Conservation (phyloP, 1,140 invertebrate species). For the Leptoteleia sp. region DNA sequence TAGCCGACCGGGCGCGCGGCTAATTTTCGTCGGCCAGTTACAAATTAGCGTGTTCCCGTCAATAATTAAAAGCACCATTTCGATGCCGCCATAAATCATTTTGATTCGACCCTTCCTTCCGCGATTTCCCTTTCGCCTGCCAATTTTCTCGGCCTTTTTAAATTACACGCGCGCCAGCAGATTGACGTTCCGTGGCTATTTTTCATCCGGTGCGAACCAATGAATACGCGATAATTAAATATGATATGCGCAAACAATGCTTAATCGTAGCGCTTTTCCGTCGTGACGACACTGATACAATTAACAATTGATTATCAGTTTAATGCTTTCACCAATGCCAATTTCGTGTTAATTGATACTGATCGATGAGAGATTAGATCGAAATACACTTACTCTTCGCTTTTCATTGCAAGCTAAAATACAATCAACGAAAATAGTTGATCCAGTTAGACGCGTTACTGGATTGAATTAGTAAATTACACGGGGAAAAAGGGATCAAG, state of each 20-base stretch:
- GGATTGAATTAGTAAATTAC: too few relatives aligned
- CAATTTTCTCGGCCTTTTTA: slow-evolving; percentile 5
- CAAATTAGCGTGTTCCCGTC: slow-evolving; percentile 40
- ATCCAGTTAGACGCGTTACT: too few relatives aligned
- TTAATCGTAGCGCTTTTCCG: slow-evolving; percentile 6
- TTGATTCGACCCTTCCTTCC: slow-evolving; percentile 23
- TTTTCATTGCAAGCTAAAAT: not conserved
- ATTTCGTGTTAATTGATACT: slow-evolving; percentile 20
- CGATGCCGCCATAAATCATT: slow-evolving; percentile 20
- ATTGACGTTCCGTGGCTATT: slow-evolving; percentile 6
- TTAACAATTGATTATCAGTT: slow-evolving; percentile 31
- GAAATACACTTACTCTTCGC: slow-evolving; percentile 1
- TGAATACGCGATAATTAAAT: slow-evolving; percentile 23
- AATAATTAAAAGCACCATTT: slow-evolving; percentile 34
- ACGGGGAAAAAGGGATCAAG: too few relatives aligned
- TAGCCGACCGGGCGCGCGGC: slow-evolving; percentile 5
- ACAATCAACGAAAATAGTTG: too few relatives aligned
- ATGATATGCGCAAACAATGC: slow-evolving; percentile 7
- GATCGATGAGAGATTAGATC: slow-evolving; percentile 32
- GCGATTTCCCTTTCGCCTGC: slow-evolving; percentile 1
- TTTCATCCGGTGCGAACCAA: slow-evolving; percentile 4
- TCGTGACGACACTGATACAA: slow-evolving; percentile 15
- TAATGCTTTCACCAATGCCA: slow-evolving; percentile 11
- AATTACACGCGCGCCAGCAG: not conserved
- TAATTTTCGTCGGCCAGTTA: slow-evolving; percentile 22